These are phyloP conservation scores for Zaprionus lachaisei DNA, from an alignment of 1,140 invertebrate genomes.

Conservation along the genomic window DNA sequence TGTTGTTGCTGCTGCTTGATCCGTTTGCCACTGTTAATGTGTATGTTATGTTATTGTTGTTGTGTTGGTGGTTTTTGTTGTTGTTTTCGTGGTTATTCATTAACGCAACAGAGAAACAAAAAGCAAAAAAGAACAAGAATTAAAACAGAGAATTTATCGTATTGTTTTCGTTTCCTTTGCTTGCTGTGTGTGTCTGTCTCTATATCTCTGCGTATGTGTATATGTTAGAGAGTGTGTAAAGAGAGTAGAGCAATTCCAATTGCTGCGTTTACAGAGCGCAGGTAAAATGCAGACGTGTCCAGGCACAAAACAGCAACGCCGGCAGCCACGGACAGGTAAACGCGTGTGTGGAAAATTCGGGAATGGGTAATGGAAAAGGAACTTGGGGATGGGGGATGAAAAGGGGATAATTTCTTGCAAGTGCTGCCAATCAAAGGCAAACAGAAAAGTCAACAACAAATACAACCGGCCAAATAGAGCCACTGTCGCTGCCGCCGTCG, in stretches of 20 bases:
- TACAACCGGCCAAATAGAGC: conserved; percentile 37
- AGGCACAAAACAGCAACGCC: conserved; percentile 15
- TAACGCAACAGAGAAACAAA: conserved; percentile 55
- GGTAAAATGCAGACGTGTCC: conserved; percentile 61
- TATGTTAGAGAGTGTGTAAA: conserved; percentile 19
- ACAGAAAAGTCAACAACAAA: conserved; percentile 25
- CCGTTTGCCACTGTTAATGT: conserved; percentile 64
- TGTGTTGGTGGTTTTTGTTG: conserved; percentile 37
- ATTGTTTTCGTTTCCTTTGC: conserved; percentile 52
- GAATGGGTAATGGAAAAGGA: conserved; percentile 30
- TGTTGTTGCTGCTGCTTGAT: conserved; percentile 59
- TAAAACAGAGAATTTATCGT: conserved; percentile 64
- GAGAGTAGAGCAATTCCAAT: conserved; percentile 58
- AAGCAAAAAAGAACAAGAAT: conserved; percentile 28
- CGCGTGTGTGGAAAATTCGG: conserved; percentile 2
- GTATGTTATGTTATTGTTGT: conserved; percentile 18
- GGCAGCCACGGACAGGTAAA: conserved; percentile 39
- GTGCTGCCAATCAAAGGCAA: conserved; percentile 18
- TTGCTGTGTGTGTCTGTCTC: conserved; percentile 24
- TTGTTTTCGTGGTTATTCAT: conserved; percentile 53
- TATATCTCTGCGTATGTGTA: conserved; percentile 28
- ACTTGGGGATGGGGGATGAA: conserved; percentile 4
- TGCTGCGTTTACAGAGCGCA: conserved; percentile 45
- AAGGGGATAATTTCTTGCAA: conserved; percentile 11
- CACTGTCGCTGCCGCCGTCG: conserved; percentile 19